phyloP scores from a whole-genome alignment of 2,888 invertebrate genomes.

The Cheilosia soror region DNA sequence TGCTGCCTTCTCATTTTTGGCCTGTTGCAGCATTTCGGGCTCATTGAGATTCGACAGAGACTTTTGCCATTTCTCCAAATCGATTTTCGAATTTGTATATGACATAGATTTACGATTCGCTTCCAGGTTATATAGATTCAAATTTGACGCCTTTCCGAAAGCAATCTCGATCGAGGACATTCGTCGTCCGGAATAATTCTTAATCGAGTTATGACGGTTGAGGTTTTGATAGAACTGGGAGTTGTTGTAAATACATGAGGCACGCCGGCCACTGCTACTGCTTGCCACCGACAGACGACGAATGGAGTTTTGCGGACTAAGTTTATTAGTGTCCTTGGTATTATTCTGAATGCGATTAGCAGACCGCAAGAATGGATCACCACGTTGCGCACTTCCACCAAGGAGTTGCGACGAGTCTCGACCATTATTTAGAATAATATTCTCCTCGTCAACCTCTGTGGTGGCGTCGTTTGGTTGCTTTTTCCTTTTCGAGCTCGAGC shows the following conservation, averaged over 20 bases:
- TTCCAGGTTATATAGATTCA: constrained; percentile 82
- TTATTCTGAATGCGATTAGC: constrained; percentile 90
- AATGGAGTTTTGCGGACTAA: constrained; percentile 90
- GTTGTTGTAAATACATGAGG: constrained; percentile 82
- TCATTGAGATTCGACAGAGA: constrained; percentile 81
- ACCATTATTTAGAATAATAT: constrained; percentile 88
- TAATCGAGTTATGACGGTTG: constrained; percentile 81
- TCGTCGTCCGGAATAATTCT: constrained; percentile 80
- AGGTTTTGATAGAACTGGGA: constrained; percentile 83
- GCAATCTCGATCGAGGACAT: constrained; percentile 84
- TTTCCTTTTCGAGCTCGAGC: constrained; percentile 89
- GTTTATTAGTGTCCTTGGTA: constrained; percentile 87
- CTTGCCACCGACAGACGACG: constrained; percentile 80
- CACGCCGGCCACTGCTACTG: constrained; percentile 79
- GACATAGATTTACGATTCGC: constrained; percentile 83
- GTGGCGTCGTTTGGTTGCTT: constrained; percentile 82
- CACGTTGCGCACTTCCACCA: constrained; percentile 83
- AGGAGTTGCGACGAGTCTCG: constrained; percentile 88
- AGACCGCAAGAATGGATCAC: constrained; percentile 86
- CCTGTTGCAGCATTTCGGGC: constrained; percentile 82
- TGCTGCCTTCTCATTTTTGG: constrained; percentile 80
- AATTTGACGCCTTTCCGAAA: constrained; percentile 83
- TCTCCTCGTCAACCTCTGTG: constrained; percentile 85
- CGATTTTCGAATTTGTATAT: constrained; percentile 82
- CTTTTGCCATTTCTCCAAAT: constrained; percentile 83